Conservation (phyloP, 2,113 vertebrate genomes). For the Capreolus pygargus region DNA sequence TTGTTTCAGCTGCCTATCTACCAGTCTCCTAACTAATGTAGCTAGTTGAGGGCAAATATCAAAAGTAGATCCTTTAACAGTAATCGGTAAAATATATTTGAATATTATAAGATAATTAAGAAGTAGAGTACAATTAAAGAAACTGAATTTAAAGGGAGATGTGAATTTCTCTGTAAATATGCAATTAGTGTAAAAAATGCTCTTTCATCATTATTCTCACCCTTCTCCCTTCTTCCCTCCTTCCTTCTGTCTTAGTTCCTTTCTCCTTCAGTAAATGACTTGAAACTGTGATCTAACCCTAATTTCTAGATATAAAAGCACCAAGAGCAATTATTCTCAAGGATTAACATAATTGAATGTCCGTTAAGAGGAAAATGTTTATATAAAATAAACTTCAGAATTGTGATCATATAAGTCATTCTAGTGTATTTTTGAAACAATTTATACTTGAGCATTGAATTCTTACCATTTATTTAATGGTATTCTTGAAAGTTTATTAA, state of each 20-base stretch:
- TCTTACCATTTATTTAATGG: background rate
- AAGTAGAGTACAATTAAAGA: background rate
- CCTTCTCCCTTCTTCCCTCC: background rate
- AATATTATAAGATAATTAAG: background rate
- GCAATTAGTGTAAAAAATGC: background rate
- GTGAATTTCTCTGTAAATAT: background rate
- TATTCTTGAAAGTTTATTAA: conserved; percentile 1
- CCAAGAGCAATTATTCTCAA: background rate
- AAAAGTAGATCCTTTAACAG: background rate
- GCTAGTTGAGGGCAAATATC: background rate
- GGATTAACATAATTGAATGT: background rate
- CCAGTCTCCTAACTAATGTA: background rate
- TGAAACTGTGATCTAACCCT: background rate
- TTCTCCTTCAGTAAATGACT: background rate
- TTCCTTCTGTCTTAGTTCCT: background rate
- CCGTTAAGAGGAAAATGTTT: background rate
- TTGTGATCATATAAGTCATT: background rate
- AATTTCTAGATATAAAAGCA: background rate
- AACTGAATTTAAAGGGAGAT: background rate
- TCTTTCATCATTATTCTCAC: background rate
- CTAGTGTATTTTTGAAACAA: background rate
- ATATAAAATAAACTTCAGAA: background rate
- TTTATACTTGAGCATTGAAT: background rate
- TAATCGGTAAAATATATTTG: background rate
- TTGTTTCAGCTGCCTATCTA: background rate